phyloP scores from a whole-genome alignment of 2,888 invertebrate genomes.

The Pediacus dermestoides region DNA sequence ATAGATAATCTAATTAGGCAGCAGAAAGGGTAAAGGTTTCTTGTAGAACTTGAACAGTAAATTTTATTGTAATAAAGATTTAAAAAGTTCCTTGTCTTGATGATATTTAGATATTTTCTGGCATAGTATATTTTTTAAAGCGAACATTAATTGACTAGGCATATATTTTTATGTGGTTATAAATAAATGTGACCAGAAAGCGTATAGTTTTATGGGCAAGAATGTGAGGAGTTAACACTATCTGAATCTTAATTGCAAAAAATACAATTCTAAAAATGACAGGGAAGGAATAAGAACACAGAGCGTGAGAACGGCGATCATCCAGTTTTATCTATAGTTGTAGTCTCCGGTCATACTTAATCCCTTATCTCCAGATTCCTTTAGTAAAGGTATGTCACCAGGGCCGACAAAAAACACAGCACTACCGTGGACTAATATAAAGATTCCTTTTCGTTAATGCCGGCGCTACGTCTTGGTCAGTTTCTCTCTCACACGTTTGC shows the following conservation, averaged over 20 bases:
- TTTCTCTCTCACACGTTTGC: slow-evolving; percentile 9
- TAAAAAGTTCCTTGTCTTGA: too few species aligned
- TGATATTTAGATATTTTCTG: too few species aligned
- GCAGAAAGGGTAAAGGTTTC: too few species aligned
- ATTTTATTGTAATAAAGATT: too few species aligned
- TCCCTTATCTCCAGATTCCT: slow-evolving; percentile 48
- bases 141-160: too few species aligned
- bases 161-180: too few species aligned
- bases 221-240: slow-evolving; percentile 38
- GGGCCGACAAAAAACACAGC: slow-evolving; percentile 45
- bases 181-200: too few species aligned
- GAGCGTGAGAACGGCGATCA: slow-evolving; percentile 43
- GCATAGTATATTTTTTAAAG: too few species aligned
- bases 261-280: slow-evolving; percentile 37
- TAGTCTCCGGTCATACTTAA: slow-evolving; percentile 48
- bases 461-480: slow-evolving; percentile 11
- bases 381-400: slow-evolving; percentile 48
- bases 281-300: slow-evolving; percentile 31
- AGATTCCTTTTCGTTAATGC: slow-evolving; percentile 29
- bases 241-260: slow-evolving; percentile 44
- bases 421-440: slow-evolving; percentile 44
- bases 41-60: too few species aligned
- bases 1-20: too few species aligned
- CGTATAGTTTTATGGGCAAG: too few species aligned
- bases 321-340: slow-evolving; percentile 41